These are phyloP conservation scores for Yponomeuta cagnagella DNA, from an alignment of 2,888 invertebrate genomes.

Conservation along the genomic window DNA sequence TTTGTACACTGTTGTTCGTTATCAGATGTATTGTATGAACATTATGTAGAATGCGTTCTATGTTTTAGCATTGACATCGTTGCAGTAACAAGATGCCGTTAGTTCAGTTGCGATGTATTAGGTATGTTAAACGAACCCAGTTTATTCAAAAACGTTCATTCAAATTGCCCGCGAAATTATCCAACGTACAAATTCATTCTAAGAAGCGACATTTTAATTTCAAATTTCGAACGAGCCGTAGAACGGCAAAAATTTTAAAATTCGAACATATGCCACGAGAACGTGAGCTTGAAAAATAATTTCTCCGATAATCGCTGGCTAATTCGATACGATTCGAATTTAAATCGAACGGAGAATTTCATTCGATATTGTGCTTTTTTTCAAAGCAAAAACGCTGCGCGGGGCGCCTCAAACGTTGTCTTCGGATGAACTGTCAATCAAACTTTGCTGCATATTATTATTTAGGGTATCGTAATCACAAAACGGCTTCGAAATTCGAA, in stretches of 20 bases:
- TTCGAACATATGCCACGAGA: slow-evolving; percentile 61
- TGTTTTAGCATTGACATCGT: background rate
- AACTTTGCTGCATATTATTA: slow-evolving; percentile 58
- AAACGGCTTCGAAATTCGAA: slow-evolving; percentile 33
- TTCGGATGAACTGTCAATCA: slow-evolving; percentile 59
- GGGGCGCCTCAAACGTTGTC: slow-evolving; percentile 37
- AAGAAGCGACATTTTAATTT: slow-evolving; percentile 27
- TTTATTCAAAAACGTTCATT: slow-evolving; percentile 15
- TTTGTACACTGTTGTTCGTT: background rate
- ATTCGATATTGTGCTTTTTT: slow-evolving; percentile 9
- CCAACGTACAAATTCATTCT: slow-evolving; percentile 16
- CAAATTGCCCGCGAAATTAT: background rate
- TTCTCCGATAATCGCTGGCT: slow-evolving; percentile 64
- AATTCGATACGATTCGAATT: slow-evolving; percentile 56
- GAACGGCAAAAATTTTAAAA: slow-evolving; percentile 23
- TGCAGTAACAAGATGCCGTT: background rate
- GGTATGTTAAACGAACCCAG: background rate
- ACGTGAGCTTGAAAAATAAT: slow-evolving; percentile 30
- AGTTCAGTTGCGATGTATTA: background rate
- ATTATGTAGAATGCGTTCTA: slow-evolving; percentile 20
- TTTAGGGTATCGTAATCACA: slow-evolving; percentile 50
- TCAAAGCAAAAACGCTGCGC: slow-evolving; percentile 28
- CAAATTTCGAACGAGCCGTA: slow-evolving; percentile 30
- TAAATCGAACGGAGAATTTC: slow-evolving; percentile 22
- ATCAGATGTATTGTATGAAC: background rate